Evolutionary conservation across 2,797 vertebrate genomes (phyloP).

Genomic region (Pseudochirops corinnae): DNA sequence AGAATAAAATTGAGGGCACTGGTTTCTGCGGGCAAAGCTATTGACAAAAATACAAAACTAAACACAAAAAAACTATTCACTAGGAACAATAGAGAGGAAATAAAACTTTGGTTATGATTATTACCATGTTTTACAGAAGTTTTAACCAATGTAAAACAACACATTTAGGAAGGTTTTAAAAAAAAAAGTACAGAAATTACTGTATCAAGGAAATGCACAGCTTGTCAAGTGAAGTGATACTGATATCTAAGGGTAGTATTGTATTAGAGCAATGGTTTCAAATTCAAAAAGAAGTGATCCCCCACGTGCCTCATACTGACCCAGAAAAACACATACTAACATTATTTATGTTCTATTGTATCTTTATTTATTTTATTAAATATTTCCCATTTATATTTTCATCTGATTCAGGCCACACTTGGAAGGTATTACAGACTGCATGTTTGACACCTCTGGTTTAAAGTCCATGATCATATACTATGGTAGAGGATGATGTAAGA

Average conservation of each 20-base stretch:
- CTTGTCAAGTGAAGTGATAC: background rate
- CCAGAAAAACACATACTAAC: background rate
- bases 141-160: background rate
- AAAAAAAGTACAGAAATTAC: background rate
- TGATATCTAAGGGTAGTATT: background rate
- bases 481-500: background rate
- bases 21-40: background rate
- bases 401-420: background rate
- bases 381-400: background rate
- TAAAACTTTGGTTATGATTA: background rate
- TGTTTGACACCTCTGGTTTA: background rate
- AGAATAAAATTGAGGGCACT: background rate
- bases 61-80: background rate
- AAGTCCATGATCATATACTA: background rate
- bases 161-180: background rate
- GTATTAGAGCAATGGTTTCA: background rate
- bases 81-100: background rate
- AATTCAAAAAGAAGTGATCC: background rate
- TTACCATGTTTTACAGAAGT: background rate
- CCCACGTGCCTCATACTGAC: background rate
- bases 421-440: background rate
- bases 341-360: background rate
- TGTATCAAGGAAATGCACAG: background rate
- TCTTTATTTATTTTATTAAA: background rate
- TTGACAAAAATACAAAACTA: background rate